Evolutionary conservation across 2,888 invertebrate genomes (phyloP).

Genomic region (Esperia sulphurella): DNA sequence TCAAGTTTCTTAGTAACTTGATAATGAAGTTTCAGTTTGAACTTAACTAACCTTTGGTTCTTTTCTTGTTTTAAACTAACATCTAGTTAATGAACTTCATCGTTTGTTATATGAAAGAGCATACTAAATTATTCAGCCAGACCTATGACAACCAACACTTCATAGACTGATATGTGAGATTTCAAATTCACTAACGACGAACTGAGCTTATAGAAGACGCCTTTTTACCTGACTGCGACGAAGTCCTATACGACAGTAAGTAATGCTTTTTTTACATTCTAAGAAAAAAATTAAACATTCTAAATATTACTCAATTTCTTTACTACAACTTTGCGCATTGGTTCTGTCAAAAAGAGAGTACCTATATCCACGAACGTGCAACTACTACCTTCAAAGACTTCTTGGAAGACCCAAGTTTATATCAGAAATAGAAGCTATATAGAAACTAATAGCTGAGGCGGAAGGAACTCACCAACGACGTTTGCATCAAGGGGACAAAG

Average conservation of each 20-base stretch:
- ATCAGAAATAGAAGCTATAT: background rate
- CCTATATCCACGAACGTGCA: background rate
- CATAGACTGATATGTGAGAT: no score
- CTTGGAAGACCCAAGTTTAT: background rate
- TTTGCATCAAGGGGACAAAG: background rate
- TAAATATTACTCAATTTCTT: no score
- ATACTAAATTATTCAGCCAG: background rate
- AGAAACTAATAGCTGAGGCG: background rate
- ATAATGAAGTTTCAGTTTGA: slow-evolving; percentile 3
- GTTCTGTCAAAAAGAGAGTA: no score
- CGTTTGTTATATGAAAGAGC: background rate
- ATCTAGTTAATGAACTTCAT: background rate
- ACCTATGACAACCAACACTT: no score
- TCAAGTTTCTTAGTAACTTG: slow-evolving; percentile 3
- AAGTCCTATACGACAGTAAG: no score
- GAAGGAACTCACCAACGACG: background rate
- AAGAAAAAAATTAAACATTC: no score
- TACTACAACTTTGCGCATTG: no score
- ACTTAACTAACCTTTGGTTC: background rate
- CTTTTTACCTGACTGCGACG: no score
- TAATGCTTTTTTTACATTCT: no score
- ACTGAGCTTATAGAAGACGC: no score
- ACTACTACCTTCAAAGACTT: background rate
- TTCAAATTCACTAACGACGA: no score
- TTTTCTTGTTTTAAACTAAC: background rate